Percentiles rank a stretch among this genome's conserved stretches.
Conservation (phyloP, 2,888 invertebrate genomes). For the Noctua janthe region DNA sequence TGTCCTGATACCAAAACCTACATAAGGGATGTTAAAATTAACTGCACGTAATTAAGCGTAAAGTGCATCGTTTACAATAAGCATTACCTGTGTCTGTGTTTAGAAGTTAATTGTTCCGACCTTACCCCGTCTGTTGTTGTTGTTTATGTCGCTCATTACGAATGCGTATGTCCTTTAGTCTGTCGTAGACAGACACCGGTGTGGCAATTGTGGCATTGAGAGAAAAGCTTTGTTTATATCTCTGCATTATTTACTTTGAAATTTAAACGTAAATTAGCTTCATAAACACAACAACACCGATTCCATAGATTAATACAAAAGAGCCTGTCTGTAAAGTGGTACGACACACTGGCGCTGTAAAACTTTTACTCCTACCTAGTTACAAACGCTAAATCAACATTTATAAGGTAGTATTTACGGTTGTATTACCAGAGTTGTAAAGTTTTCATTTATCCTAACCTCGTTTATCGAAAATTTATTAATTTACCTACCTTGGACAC, state of each 20-base stretch:
- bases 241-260: not conserved
- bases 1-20: not conserved
- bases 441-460: not conserved
- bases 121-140: constrained; percentile 4
- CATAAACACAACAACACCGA: constrained; percentile 2
- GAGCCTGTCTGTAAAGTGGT: not conserved
- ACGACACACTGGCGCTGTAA: not conserved
- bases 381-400: not conserved
- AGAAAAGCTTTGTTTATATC: not conserved
- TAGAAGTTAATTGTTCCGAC: constrained; percentile 18
- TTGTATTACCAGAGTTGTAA: not conserved
- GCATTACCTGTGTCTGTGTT: constrained; percentile 17
- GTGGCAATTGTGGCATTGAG: not conserved
- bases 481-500: not conserved
- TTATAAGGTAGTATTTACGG: not conserved
- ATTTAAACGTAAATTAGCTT: not conserved
- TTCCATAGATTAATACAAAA: not conserved
- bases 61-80: constrained; percentile 27
- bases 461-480: not conserved
- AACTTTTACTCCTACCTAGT: not conserved
- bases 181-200: not conserved
- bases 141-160: constrained; percentile 13
- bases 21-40: constrained; percentile 26
- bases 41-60: constrained; percentile 29
- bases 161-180: not conserved